Base-by-base conservation (phyloP, 2,797 vertebrate genomes). In the Macropus fuliginosus region DNA sequence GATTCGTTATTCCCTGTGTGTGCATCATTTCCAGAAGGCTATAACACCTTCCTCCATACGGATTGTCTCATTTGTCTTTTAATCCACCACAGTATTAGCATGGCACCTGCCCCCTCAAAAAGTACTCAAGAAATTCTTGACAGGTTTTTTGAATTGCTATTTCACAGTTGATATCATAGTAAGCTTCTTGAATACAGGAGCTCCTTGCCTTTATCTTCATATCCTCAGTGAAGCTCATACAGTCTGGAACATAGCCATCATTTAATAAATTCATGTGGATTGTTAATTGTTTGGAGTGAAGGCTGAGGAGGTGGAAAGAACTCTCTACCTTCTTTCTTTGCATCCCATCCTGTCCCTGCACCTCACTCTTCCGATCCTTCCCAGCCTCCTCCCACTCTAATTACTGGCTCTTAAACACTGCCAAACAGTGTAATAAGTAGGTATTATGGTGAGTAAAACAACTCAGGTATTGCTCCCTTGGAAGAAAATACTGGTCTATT, bases 361-460 rank as follows among this genome's bases (percentile, higher is more conserved):
- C n/a, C 18, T 2, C 9, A 21, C 0, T 12, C 2, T 29, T 16
- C 27, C 11, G 3, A 21, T 4, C 5, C 4, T 4, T n/a, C 28
- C 56, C 54, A 16, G 34, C 1, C 12, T 12, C 54, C 0, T 12
- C 21, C 29, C 27, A n/a, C 31, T 10, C 1, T 56, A 1, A 27
- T 0, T 54, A 34, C 50, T 56, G 24, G 0, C 14, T 90, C 18
- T 31, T 93, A 24, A 29, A 54, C 62, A 55, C 59, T 46, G 34
- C 46, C 28, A 90, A 8, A 6, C 66, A 56, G 55, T 0, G n/a
- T 1, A 40, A 87, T 59, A 40, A 52, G 29, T 91, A 52, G 66
- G 8, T 59, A 29, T 24, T 54, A 21, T 29, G 57, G 13, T 16
- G 27, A 62, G 31, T 5, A 46, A 12, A 9, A 10, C 11, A n/a